Conservation (phyloP, 2,113 vertebrate species). For the Micronycteris hirsuta region DNA sequence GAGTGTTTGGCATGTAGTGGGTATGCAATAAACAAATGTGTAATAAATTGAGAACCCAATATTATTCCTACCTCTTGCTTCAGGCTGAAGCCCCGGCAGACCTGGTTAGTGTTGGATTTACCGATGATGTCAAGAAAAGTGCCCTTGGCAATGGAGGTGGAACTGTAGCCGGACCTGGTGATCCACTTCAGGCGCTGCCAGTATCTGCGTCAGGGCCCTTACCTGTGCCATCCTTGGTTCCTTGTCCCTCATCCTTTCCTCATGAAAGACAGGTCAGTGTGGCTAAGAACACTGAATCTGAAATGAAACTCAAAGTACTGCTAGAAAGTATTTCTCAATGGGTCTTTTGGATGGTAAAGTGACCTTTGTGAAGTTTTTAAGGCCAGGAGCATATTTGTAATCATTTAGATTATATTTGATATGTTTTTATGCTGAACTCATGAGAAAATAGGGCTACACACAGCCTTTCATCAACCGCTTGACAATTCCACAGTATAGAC, state of each 20-base stretch:
- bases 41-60: neutral
- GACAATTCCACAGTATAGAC: neutral
- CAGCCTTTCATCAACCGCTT: neutral
- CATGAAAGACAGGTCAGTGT: conserved; percentile 85
- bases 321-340: neutral
- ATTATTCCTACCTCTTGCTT: neutral
- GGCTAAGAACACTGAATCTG: neutral
- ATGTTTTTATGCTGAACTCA: neutral
- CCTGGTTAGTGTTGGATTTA: conserved; percentile 77
- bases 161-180: conserved; percentile 71
- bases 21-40: neutral
- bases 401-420: neutral
- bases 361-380: neutral
- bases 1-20: neutral
- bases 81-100: conserved; percentile 87
- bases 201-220: conserved; percentile 80
- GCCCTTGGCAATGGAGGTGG: conserved; percentile 78
- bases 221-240: conserved; percentile 78
- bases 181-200: conserved; percentile 64
- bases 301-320: neutral
- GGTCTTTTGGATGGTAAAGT: neutral
- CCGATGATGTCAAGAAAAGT: conserved; percentile 83
- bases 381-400: neutral
- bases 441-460: neutral
- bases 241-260: conserved; percentile 83